Base-by-base conservation (phyloP, 2,797 vertebrate genomes). In the Nyctibius grandis region DNA sequence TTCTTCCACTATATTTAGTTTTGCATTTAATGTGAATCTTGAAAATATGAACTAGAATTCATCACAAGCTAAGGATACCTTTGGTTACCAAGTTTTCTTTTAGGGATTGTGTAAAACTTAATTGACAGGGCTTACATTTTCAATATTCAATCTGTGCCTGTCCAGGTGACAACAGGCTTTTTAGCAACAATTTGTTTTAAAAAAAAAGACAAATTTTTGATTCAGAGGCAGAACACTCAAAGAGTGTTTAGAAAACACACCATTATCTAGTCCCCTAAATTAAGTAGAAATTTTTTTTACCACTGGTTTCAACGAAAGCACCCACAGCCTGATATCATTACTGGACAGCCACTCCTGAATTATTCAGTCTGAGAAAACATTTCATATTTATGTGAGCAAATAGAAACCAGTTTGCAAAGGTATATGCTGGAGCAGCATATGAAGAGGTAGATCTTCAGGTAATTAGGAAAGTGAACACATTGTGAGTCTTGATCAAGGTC, bases 341-440 rank as follows among this genome's bases (percentile, higher is more conserved):
- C 44, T 63, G 29, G 13, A 50, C 12, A 67, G 12, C 3, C 22
- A 29, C 34, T 82, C 22, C n/a, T 67, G 48, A 88, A 63, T 68
- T 72, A 56, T 56, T 82, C 57, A 54, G 12, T 2, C 0, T 56
- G 56, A 76, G 53, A 60, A 60, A 75, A 40, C 4, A 26, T 47
- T 82, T n/a, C 3, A 7, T 38, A 79, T 72, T 56, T 79, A 64
- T 44, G 22, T 51, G 19, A 82, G 19, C 3, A 65, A 84, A 81
- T 14, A 57, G 28, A 77, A 78, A 69, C 15, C 61, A 45, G 11
- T 53, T 33, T 67, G 22, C 29, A 31, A 87, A 65, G 15, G 12
- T 2, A 6, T 48, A 11, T 21, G 15, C 1, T 1, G 8, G 8
- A 67, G 13, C 12, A 70, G 6, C 9, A 15, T 59, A 36, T 53